phyloP scores from a whole-genome alignment of 2,888 invertebrate genomes.

The Ormyrus pomaceus region DNA sequence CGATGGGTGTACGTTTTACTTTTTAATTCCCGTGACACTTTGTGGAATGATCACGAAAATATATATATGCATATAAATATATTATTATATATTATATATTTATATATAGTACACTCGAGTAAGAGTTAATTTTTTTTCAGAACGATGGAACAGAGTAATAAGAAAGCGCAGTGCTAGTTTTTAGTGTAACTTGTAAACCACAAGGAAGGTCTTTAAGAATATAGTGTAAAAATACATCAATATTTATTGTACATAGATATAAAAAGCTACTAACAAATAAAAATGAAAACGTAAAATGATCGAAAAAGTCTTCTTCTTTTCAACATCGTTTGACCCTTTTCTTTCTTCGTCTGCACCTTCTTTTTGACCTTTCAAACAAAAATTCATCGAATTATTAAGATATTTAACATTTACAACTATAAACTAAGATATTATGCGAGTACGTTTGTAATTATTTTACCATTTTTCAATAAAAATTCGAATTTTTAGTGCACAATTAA shows the following conservation, averaged over 20 bases:
- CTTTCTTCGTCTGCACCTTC: constrained; percentile 39
- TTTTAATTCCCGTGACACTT: constrained; percentile 65
- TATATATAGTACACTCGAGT: constrained; percentile 68
- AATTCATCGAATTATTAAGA: neutral
- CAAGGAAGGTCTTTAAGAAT: constrained; percentile 66
- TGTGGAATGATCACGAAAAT: constrained; percentile 67
- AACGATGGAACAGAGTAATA: constrained; percentile 60
- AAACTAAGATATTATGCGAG: neutral
- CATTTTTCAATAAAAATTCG: too few species aligned
- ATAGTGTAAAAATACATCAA: constrained; percentile 75
- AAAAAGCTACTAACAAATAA: constrained; percentile 75
- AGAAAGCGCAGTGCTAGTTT: constrained; percentile 67
- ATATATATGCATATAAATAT: constrained; percentile 61
- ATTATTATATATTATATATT: constrained; percentile 60
- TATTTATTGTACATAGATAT: constrained; percentile 76
- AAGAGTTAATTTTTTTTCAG: constrained; percentile 70
- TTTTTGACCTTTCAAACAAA: constrained; percentile 40
- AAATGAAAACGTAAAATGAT: constrained; percentile 71
- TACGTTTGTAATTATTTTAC: neutral
- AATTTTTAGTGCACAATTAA: too few species aligned
- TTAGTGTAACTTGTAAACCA: constrained; percentile 69
- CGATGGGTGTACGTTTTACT: constrained; percentile 56
- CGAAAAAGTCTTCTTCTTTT: constrained; percentile 43
- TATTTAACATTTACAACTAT: neutral
- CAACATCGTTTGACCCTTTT: constrained; percentile 34